Conservation (phyloP, 2,113 vertebrate species). For the Gobiocypris rarus region DNA sequence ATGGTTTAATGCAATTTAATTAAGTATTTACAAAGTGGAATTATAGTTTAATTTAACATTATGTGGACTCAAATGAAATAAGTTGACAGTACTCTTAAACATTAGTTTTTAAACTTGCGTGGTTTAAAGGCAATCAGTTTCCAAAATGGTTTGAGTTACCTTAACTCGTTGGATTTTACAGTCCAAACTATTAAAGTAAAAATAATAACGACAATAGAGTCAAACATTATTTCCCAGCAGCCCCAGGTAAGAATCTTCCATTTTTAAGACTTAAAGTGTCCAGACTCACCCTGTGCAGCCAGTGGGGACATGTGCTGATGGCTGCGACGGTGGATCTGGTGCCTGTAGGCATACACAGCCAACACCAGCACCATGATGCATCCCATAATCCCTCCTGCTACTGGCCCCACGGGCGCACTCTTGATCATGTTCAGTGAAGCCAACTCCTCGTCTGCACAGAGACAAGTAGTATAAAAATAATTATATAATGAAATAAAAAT, state of each 20-base stretch:
- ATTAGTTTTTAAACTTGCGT: too few species aligned
- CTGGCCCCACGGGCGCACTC: constrained; percentile 92
- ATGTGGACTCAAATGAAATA: too few species aligned
- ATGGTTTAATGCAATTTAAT: too few species aligned
- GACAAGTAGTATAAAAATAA: not conserved
- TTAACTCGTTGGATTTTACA: too few species aligned
- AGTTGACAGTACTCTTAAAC: too few species aligned
- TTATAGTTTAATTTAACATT: too few species aligned
- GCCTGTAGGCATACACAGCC: constrained; percentile 94
- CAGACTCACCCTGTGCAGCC: constrained; percentile 90
- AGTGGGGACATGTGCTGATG: constrained; percentile 99
- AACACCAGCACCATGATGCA: constrained; percentile 98
- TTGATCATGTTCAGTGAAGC: constrained; percentile 96
- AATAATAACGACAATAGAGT: not conserved
- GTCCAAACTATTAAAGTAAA: too few species aligned
- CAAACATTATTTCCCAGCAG: not conserved
- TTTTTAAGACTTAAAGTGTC: not conserved
- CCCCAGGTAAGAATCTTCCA: not conserved
- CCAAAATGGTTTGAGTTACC: too few species aligned
- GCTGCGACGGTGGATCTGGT: constrained; percentile 95
- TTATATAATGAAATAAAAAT: not conserved
- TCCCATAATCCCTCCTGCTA: constrained; percentile 97
- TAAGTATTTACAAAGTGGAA: too few species aligned
- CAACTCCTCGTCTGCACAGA: constrained; percentile 87
- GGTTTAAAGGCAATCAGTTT: too few species aligned